These are phyloP conservation scores for Felis chaus DNA, from an alignment of 2,113 vertebrate genomes.

Conservation along the genomic window DNA sequence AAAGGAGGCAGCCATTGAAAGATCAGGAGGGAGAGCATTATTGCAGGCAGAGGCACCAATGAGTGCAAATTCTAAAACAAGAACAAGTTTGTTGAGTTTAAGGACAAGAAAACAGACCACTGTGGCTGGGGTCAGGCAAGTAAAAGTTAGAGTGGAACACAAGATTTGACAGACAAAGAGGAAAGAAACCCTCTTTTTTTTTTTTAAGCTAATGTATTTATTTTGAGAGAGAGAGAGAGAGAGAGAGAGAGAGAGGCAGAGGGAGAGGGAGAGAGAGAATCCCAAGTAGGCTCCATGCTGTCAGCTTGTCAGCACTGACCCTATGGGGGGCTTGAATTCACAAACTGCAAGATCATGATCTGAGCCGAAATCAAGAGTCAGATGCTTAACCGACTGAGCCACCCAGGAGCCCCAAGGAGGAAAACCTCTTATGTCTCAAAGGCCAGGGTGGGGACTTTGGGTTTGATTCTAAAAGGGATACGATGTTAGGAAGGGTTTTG, in stretches of 20 bases:
- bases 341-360: too few relatives aligned
- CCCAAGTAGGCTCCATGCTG: too few relatives aligned
- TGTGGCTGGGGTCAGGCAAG: rapidly evolving
- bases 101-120: not conserved
- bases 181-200: not conserved
- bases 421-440: not conserved
- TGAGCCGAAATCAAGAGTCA: too few relatives aligned
- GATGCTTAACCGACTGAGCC: too few relatives aligned
- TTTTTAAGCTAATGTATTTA: too few relatives aligned
- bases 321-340: too few relatives aligned
- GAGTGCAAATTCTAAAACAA: not conserved
- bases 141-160: rapidly evolving
- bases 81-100: not conserved
- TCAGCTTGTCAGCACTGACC: too few relatives aligned
- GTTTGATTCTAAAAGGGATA: not conserved
- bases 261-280: too few relatives aligned
- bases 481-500: not conserved
- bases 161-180: not conserved
- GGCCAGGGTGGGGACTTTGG: rapidly evolving
- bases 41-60: not conserved
- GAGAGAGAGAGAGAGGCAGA: too few relatives aligned
- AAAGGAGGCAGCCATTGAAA: not conserved
- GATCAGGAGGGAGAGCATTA: not conserved
- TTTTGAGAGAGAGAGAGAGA: too few relatives aligned
- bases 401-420: too few relatives aligned